Conservation (phyloP, 1,140 invertebrate species). For the Drosophila murphyi region DNA sequence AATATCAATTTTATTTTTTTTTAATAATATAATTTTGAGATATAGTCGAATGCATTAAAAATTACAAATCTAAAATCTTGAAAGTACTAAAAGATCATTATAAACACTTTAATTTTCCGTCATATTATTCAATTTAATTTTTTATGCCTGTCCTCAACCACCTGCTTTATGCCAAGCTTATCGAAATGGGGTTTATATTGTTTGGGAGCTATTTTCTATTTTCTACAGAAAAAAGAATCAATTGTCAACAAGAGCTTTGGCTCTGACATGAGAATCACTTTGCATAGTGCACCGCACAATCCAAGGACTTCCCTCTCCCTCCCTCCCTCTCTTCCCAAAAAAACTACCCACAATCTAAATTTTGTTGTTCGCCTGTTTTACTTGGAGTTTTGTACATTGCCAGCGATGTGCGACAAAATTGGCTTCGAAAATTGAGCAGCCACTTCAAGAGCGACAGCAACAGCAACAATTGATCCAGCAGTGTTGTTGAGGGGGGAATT, state of each 20-base stretch:
- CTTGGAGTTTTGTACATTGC: slow-evolving; percentile 51
- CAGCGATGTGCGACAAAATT: slow-evolving; percentile 68
- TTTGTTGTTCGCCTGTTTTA: slow-evolving; percentile 46
- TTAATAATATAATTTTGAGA: too few species aligned
- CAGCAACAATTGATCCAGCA: slow-evolving; percentile 19
- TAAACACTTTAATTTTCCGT: neutral
- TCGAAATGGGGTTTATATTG: slow-evolving; percentile 30
- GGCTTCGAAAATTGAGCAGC: slow-evolving; percentile 79
- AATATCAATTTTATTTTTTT: too few species aligned
- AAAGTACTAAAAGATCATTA: too few species aligned
- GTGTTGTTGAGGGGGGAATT: neutral
- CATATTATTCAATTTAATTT: neutral
- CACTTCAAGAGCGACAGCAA: slow-evolving; percentile 41
- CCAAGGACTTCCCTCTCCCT: neutral
- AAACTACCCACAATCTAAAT: slow-evolving; percentile 2
- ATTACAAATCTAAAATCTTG: too few species aligned
- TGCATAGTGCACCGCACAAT: slow-evolving; percentile 44
- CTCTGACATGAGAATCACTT: slow-evolving; percentile 62
- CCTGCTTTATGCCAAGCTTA: slow-evolving; percentile 10
- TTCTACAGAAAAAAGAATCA: slow-evolving; percentile 56
- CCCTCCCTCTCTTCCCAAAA: neutral
- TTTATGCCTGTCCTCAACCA: neutral
- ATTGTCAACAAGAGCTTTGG: slow-evolving; percentile 61
- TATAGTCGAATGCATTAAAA: too few species aligned
- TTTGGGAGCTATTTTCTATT: neutral